Evolutionary conservation across 2,113 vertebrate genomes (phyloP).

Genomic region (Protomyctophum bolini): DNA sequence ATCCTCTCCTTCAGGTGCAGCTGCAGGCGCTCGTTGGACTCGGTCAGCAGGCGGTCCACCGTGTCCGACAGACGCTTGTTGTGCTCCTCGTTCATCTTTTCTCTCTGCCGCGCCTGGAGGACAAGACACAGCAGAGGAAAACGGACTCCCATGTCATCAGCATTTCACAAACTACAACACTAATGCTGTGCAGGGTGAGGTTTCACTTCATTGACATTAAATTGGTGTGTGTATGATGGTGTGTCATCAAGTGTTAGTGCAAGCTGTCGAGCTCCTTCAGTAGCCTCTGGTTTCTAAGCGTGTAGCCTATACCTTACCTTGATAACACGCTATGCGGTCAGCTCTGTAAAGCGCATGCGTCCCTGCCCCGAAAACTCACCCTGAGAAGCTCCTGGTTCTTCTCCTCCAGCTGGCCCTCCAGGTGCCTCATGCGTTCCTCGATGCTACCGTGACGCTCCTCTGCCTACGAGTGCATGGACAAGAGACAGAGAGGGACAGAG

Average conservation of each 20-base stretch:
- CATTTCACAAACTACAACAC: slow-evolving; percentile 22
- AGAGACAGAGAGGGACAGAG: slow-evolving; percentile 23
- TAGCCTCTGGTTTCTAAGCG: slow-evolving; percentile 33
- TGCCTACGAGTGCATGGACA: slow-evolving; percentile 81
- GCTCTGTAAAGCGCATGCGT: slow-evolving; percentile 16
- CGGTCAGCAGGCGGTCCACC: slow-evolving; percentile 94
- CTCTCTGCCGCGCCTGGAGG: slow-evolving; percentile 93
- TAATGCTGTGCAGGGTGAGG: slow-evolving; percentile 21
- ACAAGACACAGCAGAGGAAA: background rate
- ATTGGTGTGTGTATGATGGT: slow-evolving; percentile 3
- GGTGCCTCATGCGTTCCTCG: slow-evolving; percentile 96
- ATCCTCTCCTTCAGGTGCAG: slow-evolving; percentile 97
- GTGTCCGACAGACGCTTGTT: slow-evolving; percentile 98
- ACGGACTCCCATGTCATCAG: background rate
- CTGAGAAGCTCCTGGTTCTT: slow-evolving; percentile 99
- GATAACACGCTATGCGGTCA: background rate
- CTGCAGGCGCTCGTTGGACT: slow-evolving; percentile 96
- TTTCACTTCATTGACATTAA: slow-evolving; percentile 26
- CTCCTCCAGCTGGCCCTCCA: slow-evolving; percentile 97
- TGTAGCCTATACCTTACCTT: background rate
- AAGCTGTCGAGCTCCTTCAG: slow-evolving; percentile 44
- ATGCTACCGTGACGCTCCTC: slow-evolving; percentile 98
- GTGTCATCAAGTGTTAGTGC: slow-evolving; percentile 32
- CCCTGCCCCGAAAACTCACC: slow-evolving; percentile 76
- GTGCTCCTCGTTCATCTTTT: slow-evolving; percentile 99